A percentile compares a stretch with the other conserved stretches of the same genome.
Conservation (phyloP, 2,113 vertebrate species). For the Menidia beryllina region DNA sequence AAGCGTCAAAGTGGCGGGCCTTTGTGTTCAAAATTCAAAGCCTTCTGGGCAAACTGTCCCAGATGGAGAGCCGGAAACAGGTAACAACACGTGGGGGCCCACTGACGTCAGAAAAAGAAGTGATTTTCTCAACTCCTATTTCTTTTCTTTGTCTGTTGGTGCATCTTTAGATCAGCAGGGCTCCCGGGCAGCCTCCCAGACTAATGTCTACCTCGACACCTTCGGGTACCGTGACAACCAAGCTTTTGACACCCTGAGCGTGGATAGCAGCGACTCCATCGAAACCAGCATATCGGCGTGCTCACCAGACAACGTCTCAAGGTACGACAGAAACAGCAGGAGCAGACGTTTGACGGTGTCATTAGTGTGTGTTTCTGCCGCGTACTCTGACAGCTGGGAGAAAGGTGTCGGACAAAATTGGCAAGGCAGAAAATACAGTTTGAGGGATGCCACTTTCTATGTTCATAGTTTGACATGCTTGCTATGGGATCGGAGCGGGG, state of each 20-base stretch:
- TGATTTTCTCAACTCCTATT: not conserved
- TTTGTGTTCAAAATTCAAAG: constrained; percentile 57
- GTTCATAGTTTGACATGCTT: constrained; percentile 27
- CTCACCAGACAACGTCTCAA: constrained; percentile 96
- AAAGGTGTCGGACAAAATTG: too few relatives aligned
- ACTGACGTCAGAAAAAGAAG: not conserved
- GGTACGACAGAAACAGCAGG: constrained; percentile 74
- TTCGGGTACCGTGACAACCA: constrained; percentile 89
- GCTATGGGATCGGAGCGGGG: not conserved
- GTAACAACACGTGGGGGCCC: constrained; percentile 32
- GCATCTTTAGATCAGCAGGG: constrained; percentile 80
- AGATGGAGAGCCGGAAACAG: constrained; percentile 45
- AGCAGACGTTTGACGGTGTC: not conserved
- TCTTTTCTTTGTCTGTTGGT: constrained; percentile 70
- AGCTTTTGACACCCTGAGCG: constrained; percentile 90
- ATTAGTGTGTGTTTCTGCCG: not conserved
- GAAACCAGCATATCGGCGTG: constrained; percentile 97
- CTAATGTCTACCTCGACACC: constrained; percentile 91
- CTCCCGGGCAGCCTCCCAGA: constrained; percentile 89
- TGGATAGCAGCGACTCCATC: constrained; percentile 95
- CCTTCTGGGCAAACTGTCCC: constrained; percentile 43
- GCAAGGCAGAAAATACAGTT: too few relatives aligned
- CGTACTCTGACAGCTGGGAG: not conserved
- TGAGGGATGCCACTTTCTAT: constrained; percentile 16
- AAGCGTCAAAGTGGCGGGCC: constrained; percentile 71